Evolutionary conservation across 2,113 vertebrate species (phyloP).

Genomic region (Colius striatus): DNA sequence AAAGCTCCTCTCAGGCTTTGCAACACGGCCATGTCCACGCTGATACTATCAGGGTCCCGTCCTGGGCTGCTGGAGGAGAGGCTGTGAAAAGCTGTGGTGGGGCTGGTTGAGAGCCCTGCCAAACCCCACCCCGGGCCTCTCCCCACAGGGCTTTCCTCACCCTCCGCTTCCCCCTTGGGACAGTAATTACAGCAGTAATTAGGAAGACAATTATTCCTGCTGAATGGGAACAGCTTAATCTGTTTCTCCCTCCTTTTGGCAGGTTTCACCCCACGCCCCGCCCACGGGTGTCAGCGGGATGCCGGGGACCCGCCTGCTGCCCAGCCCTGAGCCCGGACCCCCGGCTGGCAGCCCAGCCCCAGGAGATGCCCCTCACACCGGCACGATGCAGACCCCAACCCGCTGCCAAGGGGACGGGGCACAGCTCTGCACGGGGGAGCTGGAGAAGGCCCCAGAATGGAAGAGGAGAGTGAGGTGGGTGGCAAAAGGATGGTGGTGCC

Average conservation of each 20-base stretch:
- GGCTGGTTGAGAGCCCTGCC: not conserved
- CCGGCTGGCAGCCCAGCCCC: rapidly evolving
- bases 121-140: not conserved
- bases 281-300: not conserved
- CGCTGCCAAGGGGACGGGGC: not conserved
- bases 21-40: no score
- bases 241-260: not conserved
- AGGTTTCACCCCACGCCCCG: not conserved
- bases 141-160: not conserved
- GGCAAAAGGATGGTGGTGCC: not conserved
- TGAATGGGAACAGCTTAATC: conserved; percentile 26
- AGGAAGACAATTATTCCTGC: conserved; percentile 9
- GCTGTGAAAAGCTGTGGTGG: not conserved
- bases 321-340: not conserved
- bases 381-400: not conserved
- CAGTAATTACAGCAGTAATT: conserved; percentile 28
- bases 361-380: not conserved
- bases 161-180: not conserved
- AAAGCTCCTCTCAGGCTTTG: no score
- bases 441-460: not conserved
- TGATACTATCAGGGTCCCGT: no score
- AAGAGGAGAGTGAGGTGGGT: not conserved
- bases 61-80: no score
- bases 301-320: not conserved
- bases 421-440: rapidly evolving